Base-by-base conservation (phyloP, 1,140 invertebrate genomes). In the Conopomorpha cramerella region DNA sequence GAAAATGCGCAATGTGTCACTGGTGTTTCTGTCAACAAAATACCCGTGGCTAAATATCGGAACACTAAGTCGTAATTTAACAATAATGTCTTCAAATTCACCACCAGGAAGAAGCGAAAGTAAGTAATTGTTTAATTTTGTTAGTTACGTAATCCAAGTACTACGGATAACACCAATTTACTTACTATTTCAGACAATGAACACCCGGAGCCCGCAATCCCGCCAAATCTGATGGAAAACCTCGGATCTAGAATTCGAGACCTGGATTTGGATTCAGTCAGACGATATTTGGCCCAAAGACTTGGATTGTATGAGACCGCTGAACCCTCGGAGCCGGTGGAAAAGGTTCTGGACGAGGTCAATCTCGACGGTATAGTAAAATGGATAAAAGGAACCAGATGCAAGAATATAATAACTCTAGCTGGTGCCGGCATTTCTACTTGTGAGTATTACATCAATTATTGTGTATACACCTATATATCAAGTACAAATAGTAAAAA, bases 351-450 rank as follows among this genome's bases (percentile, higher is more conserved):
- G 19, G 64, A 76, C 38, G 71, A 78, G 49, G 59, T 77, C 3
- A 63, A 42, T 32, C 54, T 78, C 34, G 71, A 77, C 34, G 70
- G 72, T 2, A 53, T 79, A 32, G 64, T 77, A 3, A 71, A 73
- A 47, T 79, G 74, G 63, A 76, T 79, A 7, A 64, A 90, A 44
- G 83, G 82, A 47, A 82, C 82, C 11, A 84, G 87, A 44, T 91
- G 90, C 54, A 88, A 86, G 66, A 95, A 95, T 51, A 87, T 98
- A 34, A 89, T 97, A 36, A 93, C 91, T 11, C 87, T 97, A 86
- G 89, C 93, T 43, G 95, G 95, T 36, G 95, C 95, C 49, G 95
- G 95, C 35, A 96, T 97, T 52, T 96, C 94, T 12, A 96, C 94
- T 23, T 91, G 92, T 94, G 83, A 86, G 84, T 85, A 38, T 38